Percentiles rank a stretch among this genome's conserved stretches.
phyloP scores from a whole-genome alignment of 2,888 invertebrate species.

The Embidobia sp. region DNA sequence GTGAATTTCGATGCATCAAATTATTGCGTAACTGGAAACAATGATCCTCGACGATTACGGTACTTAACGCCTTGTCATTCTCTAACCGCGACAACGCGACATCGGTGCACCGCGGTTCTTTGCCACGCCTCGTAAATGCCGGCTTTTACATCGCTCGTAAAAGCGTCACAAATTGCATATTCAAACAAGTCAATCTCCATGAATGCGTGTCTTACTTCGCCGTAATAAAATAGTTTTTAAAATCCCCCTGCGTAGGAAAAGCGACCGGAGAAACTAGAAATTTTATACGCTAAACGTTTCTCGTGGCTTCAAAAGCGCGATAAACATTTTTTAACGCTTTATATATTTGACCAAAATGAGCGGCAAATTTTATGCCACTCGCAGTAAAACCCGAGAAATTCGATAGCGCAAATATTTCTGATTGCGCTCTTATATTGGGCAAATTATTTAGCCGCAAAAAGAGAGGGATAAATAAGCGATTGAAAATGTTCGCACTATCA shows the following conservation, averaged over 20 bases:
- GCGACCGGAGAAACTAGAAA: slow-evolving; percentile 48
- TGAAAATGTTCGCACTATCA: background rate
- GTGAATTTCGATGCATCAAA: background rate
- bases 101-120: slow-evolving; percentile 35
- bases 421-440: background rate
- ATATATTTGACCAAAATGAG: slow-evolving; percentile 21
- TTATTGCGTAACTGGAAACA: slow-evolving; percentile 34
- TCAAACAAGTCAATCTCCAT: slow-evolving; percentile 62
- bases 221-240: slow-evolving; percentile 61
- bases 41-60: slow-evolving; percentile 43
- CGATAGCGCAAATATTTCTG: slow-evolving; percentile 8
- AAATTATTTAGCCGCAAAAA: too few species aligned
- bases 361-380: background rate
- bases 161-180: slow-evolving; percentile 65
- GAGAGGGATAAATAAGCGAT: too few species aligned
- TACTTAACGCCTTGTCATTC: slow-evolving; percentile 57
- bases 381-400: too few species aligned
- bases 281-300: slow-evolving; percentile 34
- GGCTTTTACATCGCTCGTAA: slow-evolving; percentile 64
- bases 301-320: slow-evolving; percentile 38
- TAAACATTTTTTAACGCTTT: slow-evolving; percentile 71
- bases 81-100: slow-evolving; percentile 50
- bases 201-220: slow-evolving; percentile 57
- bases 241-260: slow-evolving; percentile 32
- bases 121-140: slow-evolving; percentile 59